phyloP scores from a whole-genome alignment of 30 jellyfish, hydroid and myxozoan species.

The Pelagia noctiluca region DNA sequence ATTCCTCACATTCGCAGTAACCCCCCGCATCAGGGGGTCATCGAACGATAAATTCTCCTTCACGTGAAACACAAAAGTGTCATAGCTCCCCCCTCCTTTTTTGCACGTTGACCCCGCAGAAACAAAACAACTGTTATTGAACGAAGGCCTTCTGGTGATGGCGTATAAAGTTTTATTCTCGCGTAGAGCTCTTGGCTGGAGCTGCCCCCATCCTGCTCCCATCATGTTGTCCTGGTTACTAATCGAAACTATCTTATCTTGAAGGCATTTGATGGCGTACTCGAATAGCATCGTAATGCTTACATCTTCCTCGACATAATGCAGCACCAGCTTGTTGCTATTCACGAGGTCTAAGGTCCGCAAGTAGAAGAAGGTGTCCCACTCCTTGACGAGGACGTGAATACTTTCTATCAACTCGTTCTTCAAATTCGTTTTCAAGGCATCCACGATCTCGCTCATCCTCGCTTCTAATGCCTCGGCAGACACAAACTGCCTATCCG shows the following conservation, averaged over 20 bases:
- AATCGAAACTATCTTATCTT: constrained; percentile 16
- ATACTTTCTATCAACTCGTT: constrained; percentile 8
- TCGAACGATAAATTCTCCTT: not conserved
- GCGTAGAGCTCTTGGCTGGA: not conserved
- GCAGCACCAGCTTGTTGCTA: constrained; percentile 41
- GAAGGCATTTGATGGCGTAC: constrained; percentile 28
- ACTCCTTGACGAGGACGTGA: constrained; percentile 32
- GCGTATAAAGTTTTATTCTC: constrained; percentile 38
- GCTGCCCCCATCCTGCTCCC: constrained; percentile 59
- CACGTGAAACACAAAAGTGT: constrained; percentile 64
- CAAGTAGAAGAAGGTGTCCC: constrained; percentile 23
- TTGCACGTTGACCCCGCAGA: constrained; percentile 34
- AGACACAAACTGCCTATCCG: too few relatives aligned
- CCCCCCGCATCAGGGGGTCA: constrained; percentile 4
- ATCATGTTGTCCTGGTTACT: constrained; percentile 40
- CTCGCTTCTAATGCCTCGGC: too few relatives aligned
- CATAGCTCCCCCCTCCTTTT: constrained; percentile 74
- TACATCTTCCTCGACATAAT: constrained; percentile 11
- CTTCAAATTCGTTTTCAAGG: constrained; percentile 41
- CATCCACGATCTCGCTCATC: constrained; percentile 25
- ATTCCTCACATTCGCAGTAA: constrained; percentile 51
- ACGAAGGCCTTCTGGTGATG: constrained; percentile 42
- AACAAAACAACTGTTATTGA: constrained; percentile 20
- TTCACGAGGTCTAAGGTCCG: constrained; percentile 13
- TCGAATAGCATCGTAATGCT: not conserved